Conservation (phyloP, 1,140 invertebrate genomes). For the Drosophila arawakana region DNA sequence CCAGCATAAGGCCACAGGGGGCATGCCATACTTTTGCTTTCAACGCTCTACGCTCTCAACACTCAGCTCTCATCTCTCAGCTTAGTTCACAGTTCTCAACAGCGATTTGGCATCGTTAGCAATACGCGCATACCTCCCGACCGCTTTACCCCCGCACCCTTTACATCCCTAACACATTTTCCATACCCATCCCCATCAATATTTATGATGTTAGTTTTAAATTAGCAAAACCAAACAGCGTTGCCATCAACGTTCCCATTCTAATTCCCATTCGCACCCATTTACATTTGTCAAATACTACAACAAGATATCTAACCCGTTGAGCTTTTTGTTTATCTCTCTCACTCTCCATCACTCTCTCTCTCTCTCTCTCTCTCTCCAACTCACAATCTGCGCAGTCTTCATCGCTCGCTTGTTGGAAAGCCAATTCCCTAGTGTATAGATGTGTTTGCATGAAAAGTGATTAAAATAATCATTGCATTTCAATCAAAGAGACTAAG, state of each 20-base stretch:
- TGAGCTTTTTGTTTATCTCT: background rate
- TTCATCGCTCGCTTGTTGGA: background rate
- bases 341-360: background rate
- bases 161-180: slow-evolving; percentile 36
- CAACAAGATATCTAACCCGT: slow-evolving; percentile 4
- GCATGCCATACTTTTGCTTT: slow-evolving; percentile 80
- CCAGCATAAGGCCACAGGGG: slow-evolving; percentile 66
- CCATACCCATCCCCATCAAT: slow-evolving; percentile 50
- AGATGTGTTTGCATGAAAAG: slow-evolving; percentile 8
- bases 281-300: slow-evolving; percentile 30
- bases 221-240: slow-evolving; percentile 77
- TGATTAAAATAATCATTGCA: slow-evolving; percentile 21
- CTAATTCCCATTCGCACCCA: slow-evolving; percentile 26
- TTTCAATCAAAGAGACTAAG: slow-evolving; percentile 10
- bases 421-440: background rate
- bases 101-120: slow-evolving; percentile 56
- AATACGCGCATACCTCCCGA: background rate
- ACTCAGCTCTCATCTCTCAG: background rate
- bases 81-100: slow-evolving; percentile 37
- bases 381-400: background rate
- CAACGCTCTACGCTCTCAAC: slow-evolving; percentile 7
- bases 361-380: background rate
- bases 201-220: slow-evolving; percentile 82
- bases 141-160: background rate
- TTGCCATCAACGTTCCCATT: slow-evolving; percentile 68